Base-by-base conservation (phyloP, 2,888 invertebrate genomes). In the Ariolimax columbianus region DNA sequence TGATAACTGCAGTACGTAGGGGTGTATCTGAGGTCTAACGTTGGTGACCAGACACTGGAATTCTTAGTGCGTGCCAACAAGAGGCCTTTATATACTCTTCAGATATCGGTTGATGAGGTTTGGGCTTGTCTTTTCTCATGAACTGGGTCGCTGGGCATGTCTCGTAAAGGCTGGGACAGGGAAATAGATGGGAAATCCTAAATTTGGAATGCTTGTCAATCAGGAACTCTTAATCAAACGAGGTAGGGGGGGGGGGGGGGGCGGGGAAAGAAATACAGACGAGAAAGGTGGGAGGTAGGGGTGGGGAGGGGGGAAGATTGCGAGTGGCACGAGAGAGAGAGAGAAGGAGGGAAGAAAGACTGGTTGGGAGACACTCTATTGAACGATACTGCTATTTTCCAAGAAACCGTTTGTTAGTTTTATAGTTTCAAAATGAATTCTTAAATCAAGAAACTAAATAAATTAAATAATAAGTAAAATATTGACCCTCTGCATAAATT, bases 161-260 rank as follows among this genome's bases (percentile, higher is more conserved):
- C 33, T 43, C 26, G 36, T 51, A 51, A 36, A 47, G 17, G 6
- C 6, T 6, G 11, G 14, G 19, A 43, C 23, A 9, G 23, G 30
- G 47, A 75, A 51, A 33, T n/a, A 75, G 33, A 75, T 75, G 47
- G 51, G 36, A 33, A 33, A 23, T 4, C 17, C 75, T 51, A 30
- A 51, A 75, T 75, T 33, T 75, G 33, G 75, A 75, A 26, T 19
- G 14, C 75, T 47, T 75, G 75, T 75, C 75, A 75, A 75, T 75
- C 75, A 75, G 40, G 11, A 30, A 51, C 23, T n/a, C 30, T 51
- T 6, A 51, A 17, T 19, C n/a, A 26, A 72, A 43, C 40, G n/a
- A 26, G 14, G 40, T 40, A n/a, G n/a, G n/a, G n/a, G n/a, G n/a
- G 47, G 14, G 47, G 19, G 55, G 23, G 17, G 55, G 17, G 23